Percentiles rank a stretch among this genome's conserved stretches.
These are phyloP conservation scores for Sternotherus odoratus DNA, from an alignment of 2,797 vertebrate species.

Conservation along the genomic window DNA sequence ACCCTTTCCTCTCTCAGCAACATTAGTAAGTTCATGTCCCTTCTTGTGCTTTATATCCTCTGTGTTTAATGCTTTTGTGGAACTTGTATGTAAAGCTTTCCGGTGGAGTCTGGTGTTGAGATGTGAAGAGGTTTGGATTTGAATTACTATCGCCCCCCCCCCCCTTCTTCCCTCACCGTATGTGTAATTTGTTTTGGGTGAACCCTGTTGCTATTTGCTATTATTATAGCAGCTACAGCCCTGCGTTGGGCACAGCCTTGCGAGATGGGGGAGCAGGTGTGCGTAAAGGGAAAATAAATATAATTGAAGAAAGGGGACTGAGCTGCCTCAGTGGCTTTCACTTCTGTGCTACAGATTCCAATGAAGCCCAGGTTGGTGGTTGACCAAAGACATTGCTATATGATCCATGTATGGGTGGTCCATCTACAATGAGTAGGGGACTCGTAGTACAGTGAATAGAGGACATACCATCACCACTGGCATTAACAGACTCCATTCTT, in stretches of 20 bases:
- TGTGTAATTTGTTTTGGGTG: neutral
- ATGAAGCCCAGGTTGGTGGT: neutral
- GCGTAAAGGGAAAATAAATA: neutral
- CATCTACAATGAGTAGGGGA: neutral
- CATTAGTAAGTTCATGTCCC: slow-evolving; percentile 3
- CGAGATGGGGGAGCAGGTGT: neutral
- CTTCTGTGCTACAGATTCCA: neutral
- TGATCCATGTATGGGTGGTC: neutral
- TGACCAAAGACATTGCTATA: neutral
- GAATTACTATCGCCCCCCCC: neutral
- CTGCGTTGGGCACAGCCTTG: neutral
- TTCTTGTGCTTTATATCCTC: neutral
- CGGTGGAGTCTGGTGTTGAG: neutral
- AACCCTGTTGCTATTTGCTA: neutral
- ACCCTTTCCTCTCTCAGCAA: neutral
- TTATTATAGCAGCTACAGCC: neutral
- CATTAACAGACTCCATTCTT: neutral
- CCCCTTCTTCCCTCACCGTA: fast-evolving
- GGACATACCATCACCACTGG: neutral
- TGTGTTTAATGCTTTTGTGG: slow-evolving; percentile 7
- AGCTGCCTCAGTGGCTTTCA: neutral
- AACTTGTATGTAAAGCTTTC: slow-evolving; percentile 22
- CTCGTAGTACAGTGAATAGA: neutral
- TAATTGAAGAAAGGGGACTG: neutral
- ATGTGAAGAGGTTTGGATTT: slow-evolving; percentile 6